These are phyloP conservation scores for Spongilla lacustris DNA, from an alignment of 37 sponge, comb jelly and placozoan genomes.

Conservation along the genomic window DNA sequence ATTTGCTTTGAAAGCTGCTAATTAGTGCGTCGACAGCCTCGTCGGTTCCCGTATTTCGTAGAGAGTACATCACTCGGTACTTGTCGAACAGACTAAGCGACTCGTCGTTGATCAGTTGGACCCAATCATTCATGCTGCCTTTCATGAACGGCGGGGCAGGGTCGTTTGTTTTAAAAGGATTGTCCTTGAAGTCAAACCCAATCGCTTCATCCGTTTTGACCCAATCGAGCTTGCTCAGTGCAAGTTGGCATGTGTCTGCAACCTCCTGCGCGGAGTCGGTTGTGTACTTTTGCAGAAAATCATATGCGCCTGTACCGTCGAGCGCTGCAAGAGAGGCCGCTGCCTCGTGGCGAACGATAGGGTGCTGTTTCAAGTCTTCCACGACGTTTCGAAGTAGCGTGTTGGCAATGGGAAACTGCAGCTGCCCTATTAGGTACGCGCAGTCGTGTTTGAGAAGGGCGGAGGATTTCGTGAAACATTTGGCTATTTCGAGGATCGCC, in stretches of 20 bases:
- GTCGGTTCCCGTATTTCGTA: constrained; percentile 76
- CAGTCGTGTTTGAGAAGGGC: constrained; percentile 96
- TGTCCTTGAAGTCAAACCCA: constrained; percentile 31
- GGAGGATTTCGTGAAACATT: constrained; percentile 70
- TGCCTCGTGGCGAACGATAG: constrained; percentile 92
- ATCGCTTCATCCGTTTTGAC: constrained; percentile 26
- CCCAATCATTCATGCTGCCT: constrained; percentile 59
- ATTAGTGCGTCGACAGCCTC: constrained; percentile 74
- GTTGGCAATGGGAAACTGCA: constrained; percentile 67
- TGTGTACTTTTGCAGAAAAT: constrained; percentile 49
- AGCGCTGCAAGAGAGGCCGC: constrained; percentile 95
- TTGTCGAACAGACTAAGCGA: constrained; percentile 73
- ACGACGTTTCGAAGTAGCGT: constrained; percentile 65
- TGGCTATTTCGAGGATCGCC: constrained; percentile 80
- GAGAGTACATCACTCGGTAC: constrained; percentile 91
- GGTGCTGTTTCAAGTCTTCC: constrained; percentile 76
- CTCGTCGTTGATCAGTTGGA: constrained; percentile 40
- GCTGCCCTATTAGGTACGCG: constrained; percentile 97
- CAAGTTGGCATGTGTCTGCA: constrained; percentile 88
- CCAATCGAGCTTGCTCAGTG: constrained; percentile 75
- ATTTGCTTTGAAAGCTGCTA: constrained; percentile 68
- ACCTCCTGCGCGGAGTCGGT: constrained; percentile 68
- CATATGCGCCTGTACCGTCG: constrained; percentile 39
- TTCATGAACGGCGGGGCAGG: constrained; percentile 88
- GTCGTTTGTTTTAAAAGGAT: constrained; percentile 85